Evolutionary conservation across 2,888 invertebrate genomes (phyloP).

Genomic region (Acleris holmiana): DNA sequence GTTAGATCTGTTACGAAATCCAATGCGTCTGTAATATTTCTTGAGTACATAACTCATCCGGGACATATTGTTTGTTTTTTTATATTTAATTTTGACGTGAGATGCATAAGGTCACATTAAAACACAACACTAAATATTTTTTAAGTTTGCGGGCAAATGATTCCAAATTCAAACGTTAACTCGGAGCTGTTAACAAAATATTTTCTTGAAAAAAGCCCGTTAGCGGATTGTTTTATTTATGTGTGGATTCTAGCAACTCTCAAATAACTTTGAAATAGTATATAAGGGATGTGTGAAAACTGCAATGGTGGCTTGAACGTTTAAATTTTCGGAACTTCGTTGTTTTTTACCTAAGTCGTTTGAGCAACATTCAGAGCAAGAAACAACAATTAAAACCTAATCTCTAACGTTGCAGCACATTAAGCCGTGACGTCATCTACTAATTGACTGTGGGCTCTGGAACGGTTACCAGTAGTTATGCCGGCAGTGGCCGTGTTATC

Average conservation of each 20-base stretch:
- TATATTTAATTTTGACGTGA: too few species aligned
- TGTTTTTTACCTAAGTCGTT: not conserved
- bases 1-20: conserved; percentile 20
- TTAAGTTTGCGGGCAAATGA: too few species aligned
- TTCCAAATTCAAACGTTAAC: too few species aligned
- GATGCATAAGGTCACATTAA: too few species aligned
- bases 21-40: conserved; percentile 5
- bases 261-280: too few species aligned
- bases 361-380: not conserved
- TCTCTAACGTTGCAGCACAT: conserved; percentile 18
- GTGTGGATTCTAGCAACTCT: too few species aligned
- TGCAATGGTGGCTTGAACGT: too few species aligned
- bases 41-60: not conserved
- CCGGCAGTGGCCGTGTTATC: conserved; percentile 9
- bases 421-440: conserved; percentile 23
- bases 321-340: too few species aligned
- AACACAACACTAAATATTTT: too few species aligned
- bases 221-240: too few species aligned
- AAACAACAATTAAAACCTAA: conserved; percentile 28
- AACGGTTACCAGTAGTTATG: conserved; percentile 14
- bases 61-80: too few species aligned
- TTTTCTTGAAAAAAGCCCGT: not conserved
- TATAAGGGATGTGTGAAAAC: too few species aligned
- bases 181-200: not conserved
- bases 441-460: conserved; percentile 22